Evolutionary conservation across 1,140 invertebrate species (phyloP), one percentile per base, ranked within the genome.

Genomic region (Diabrotica virgifera): DNA sequence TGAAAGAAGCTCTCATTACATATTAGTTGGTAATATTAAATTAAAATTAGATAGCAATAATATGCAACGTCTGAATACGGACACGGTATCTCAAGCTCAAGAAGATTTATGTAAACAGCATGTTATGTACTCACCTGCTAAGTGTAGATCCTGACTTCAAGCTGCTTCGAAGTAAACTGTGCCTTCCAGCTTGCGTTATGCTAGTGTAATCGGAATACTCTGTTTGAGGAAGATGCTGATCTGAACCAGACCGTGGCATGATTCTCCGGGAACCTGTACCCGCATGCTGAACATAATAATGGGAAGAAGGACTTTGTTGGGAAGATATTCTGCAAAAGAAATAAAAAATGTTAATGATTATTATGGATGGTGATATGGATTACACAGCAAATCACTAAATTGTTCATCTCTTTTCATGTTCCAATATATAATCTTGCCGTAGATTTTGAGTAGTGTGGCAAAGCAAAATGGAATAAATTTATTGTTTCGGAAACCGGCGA

Each of bases 211-310:
- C 85, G 0, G 89, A 86, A 65, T 92, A 92, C 80, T 93, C 91
- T 4, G 91, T 90, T 50, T 90, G 82, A 7, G 91, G 90, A 63
- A 93, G 81, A 78, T 93, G 90, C 72, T 94, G 91, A 79, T 93
- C 91, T 5, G 90, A 93, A 24, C 92, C 92, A 54, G 90, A 92
- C 61, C 91, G 83, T 2, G 91, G 90, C 80, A 93, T 90, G 64
- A 86, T 83, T 52, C 85, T 79, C 52, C 84, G 79, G 52, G 77
- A 78, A 35, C 78, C 77, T 11, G 78, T 77, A 56, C 78, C 78
- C 9, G 78, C 69, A 59, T 84, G 82, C 64, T 84, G 82, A 36
- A 82, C 79, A 68, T 83, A 85, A 68, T 84, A 84, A 65, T 82
- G 81, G 12, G 80, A 77, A 5, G 60, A 62, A 55, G 83, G 82